Evolutionary conservation across 1,140 invertebrate species (phyloP).

Genomic region (Micrasema minimum): DNA sequence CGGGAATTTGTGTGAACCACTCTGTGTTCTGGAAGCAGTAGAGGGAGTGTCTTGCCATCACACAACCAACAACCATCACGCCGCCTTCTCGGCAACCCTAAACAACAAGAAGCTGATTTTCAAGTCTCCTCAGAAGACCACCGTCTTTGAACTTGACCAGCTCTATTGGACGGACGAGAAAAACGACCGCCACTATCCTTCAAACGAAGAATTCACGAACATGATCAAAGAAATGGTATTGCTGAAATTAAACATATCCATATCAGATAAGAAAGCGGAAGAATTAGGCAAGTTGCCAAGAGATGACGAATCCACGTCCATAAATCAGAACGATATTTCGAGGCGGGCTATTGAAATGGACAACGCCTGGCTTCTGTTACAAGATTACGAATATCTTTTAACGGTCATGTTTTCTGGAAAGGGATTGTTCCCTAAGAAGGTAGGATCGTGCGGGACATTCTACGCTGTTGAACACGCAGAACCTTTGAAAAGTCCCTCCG

Average conservation of each 20-base stretch:
- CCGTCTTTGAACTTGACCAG: slow-evolving; percentile 57
- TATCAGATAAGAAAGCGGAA: slow-evolving; percentile 62
- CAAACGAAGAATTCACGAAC: slow-evolving; percentile 65
- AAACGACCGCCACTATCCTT: slow-evolving; percentile 66
- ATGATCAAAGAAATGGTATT: slow-evolving; percentile 66
- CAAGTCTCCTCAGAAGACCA: slow-evolving; percentile 63
- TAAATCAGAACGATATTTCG: slow-evolving; percentile 17
- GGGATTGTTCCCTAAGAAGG: slow-evolving; percentile 72
- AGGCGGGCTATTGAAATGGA: slow-evolving; percentile 65
- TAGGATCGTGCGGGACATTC: slow-evolving; percentile 73
- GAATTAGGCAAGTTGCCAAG: slow-evolving; percentile 62
- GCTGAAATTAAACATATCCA: slow-evolving; percentile 67
- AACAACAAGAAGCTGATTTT: slow-evolving; percentile 67
- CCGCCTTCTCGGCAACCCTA: slow-evolving; percentile 69
- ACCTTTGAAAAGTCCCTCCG: slow-evolving; percentile 58
- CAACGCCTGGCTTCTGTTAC: slow-evolving; percentile 71
- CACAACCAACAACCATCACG: slow-evolving; percentile 68
- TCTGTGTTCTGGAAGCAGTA: slow-evolving; percentile 67
- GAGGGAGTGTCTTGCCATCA: slow-evolving; percentile 69
- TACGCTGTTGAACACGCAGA: slow-evolving; percentile 73
- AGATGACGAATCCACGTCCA: slow-evolving; percentile 54
- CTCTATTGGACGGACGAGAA: slow-evolving; percentile 66
- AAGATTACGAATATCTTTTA: slow-evolving; percentile 75
- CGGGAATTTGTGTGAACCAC: slow-evolving; percentile 69
- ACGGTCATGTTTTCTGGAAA: slow-evolving; percentile 69